Percentiles rank a stretch among this genome's conserved stretches.
phyloP scores from a whole-genome alignment of 1,140 invertebrate genomes.

The Drosophila pseudoobscura region DNA sequence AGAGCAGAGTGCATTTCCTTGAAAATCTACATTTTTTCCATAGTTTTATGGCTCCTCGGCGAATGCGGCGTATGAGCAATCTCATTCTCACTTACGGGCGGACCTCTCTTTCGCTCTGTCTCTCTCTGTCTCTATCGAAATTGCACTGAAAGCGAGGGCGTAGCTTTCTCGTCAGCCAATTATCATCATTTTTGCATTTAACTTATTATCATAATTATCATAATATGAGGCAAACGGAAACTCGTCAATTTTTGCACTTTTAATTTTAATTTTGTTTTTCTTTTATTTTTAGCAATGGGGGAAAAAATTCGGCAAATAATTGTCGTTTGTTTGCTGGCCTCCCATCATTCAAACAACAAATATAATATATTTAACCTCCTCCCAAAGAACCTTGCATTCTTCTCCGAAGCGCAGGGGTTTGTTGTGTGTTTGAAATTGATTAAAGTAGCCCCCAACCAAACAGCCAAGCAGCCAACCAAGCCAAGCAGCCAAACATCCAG shows the following conservation, averaged over 20 bases:
- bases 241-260: conserved; percentile 25
- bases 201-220: conserved; percentile 76
- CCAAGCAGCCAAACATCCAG: conserved; percentile 45
- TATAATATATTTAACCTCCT: conserved; percentile 45
- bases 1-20: conserved; percentile 32
- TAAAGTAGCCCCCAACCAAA: conserved; percentile 65
- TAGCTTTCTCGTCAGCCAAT: conserved; percentile 48
- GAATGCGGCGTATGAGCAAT: conserved; percentile 67
- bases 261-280: conserved; percentile 17
- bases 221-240: conserved; percentile 26
- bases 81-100: conserved; percentile 33
- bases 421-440: conserved; percentile 76
- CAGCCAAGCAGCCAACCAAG: conserved; percentile 60
- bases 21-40: conserved; percentile 29
- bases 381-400: conserved; percentile 67
- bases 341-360: conserved; percentile 14
- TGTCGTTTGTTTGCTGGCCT: conserved; percentile 44
- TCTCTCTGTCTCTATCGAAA: conserved; percentile 1
- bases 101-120: conserved; percentile 1
- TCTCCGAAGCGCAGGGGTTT: conserved; percentile 39
- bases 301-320: conserved; percentile 23
- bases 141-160: conserved; percentile 16
- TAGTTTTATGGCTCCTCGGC: conserved; percentile 36
- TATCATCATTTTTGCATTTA: conserved; percentile 74
- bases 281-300: conserved; percentile 12